Percentiles rank a stretch among this genome's conserved stretches.
phyloP scores from a whole-genome alignment of 2,797 vertebrate genomes.

The Oreonectes daqikongensis region DNA sequence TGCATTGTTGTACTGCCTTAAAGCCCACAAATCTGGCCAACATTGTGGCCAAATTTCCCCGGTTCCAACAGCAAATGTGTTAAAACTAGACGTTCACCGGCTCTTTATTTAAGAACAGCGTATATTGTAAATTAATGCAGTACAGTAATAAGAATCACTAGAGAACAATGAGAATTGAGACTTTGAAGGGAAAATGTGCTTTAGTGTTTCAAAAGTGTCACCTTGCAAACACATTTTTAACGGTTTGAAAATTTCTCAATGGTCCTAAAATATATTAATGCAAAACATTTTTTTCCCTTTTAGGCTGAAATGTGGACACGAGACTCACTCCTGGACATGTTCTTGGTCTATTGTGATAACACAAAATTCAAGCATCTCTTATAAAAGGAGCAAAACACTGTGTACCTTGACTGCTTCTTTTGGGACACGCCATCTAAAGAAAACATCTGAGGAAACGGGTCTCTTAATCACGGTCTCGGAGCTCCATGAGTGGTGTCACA shows the following conservation, averaged over 20 bases:
- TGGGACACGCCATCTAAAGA: not conserved
- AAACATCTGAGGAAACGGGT: constrained; percentile 17
- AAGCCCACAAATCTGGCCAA: too few species aligned
- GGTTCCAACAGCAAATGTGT: too few species aligned
- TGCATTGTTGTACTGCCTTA: too few species aligned
- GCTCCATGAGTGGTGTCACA: constrained; percentile 25
- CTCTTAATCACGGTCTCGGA: constrained; percentile 34
- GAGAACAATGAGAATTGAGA: too few species aligned
- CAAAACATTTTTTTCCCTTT: not conserved
- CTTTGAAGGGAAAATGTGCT: too few species aligned
- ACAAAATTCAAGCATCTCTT: constrained; percentile 26
- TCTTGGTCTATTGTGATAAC: too few species aligned
- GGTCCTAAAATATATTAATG: not conserved
- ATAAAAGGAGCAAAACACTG: not conserved
- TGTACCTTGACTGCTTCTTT: constrained; percentile 1
- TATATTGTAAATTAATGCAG: too few species aligned
- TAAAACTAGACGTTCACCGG: too few species aligned
- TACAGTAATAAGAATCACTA: too few species aligned
- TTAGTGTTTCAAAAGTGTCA: not conserved
- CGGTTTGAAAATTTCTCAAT: too few species aligned
- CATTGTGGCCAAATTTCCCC: too few species aligned
- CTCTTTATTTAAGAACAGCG: too few species aligned
- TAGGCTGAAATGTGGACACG: not conserved
- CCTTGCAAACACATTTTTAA: not conserved
- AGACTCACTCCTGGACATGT: not conserved